Percentiles rank a stretch among this genome's conserved stretches.
These are phyloP conservation scores for Vulpes ferrilata DNA, from an alignment of 2,113 vertebrate genomes.

Conservation along the genomic window DNA sequence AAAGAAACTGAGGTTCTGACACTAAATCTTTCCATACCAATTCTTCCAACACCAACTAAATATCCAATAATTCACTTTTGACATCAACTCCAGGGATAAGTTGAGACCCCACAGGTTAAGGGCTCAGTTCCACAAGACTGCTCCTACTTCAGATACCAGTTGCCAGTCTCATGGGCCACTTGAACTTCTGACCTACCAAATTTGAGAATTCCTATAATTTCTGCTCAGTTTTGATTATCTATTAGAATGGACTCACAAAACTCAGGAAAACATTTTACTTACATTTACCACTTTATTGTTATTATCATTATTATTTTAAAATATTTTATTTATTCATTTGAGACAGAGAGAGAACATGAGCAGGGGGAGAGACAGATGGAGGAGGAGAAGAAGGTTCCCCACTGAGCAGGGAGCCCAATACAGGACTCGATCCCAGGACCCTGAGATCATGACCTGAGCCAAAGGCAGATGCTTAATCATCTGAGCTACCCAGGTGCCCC, in stretches of 20 bases:
- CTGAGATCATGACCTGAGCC: too few relatives aligned
- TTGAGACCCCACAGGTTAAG: background rate
- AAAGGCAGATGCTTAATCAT: too few relatives aligned
- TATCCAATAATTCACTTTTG: background rate
- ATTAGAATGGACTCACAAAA: background rate
- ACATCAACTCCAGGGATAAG: background rate
- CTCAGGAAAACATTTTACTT: constrained; percentile 2
- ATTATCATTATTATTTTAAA: too few relatives aligned
- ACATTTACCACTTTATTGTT: background rate
- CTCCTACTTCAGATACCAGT: background rate
- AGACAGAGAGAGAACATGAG: too few relatives aligned
- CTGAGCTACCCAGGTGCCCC: too few relatives aligned
- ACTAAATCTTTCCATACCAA: background rate
- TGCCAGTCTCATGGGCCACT: background rate
- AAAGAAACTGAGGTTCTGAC: background rate
- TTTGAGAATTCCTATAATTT: background rate
- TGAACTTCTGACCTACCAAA: background rate
- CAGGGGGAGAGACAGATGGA: too few relatives aligned
- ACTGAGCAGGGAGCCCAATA: too few relatives aligned
- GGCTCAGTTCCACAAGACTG: background rate
- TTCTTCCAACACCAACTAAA: background rate
- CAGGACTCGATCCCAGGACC: too few relatives aligned
- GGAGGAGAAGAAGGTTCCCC: too few relatives aligned
- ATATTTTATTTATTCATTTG: too few relatives aligned
- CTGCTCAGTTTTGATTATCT: background rate